Base-by-base conservation (phyloP, 2,113 vertebrate species). In the Lichenostomus cassidix region DNA sequence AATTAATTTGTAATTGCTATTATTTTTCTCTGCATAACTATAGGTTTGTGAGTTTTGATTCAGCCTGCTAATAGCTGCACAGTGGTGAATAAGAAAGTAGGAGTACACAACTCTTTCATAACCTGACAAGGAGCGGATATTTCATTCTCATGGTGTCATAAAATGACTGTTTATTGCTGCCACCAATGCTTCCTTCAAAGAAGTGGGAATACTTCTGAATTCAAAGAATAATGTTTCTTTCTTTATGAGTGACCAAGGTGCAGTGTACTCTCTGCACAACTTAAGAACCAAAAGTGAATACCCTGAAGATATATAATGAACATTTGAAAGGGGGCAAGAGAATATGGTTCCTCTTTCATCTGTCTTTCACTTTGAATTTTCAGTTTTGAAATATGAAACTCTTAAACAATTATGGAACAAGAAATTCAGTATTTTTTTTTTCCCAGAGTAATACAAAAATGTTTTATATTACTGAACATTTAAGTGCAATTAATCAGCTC, bases 141-240 rank as follows among this genome's bases (percentile, higher is more conserved):
- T 85, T 90, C 19, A 37, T 90, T 88, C 79, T 77, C 50, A 69
- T 10, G 1, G 5, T 39, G 1, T 59, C 74, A 77, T 77, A 91
- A 94, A 94, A 69, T 39, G n/a, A 87, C 4, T 37, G 10, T 69
- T 93, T 90, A 83, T 64, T 94, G 20, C 71, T 83, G 46, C n/a
- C 20, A 81, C 35, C 14, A 80, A 49, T 73, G 25, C 3, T 8
- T 56, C 60, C 52, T 82, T 91, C 65, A 87, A 82, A 52, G 47
- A 91, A 60, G 3, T 5, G 17, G 12, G 14, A 75, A 67, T 77
- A 55, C 9, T 75, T 87, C 42, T 75, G 74, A 75, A 95, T 63
- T 75, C 74, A 75, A 59, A 87, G 31, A 81, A 84, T 70, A 89
- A 63, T 63, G 8, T 13, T 37, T 87, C 39, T 28, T 86, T 88